Percentiles rank a stretch among this genome's conserved stretches.
phyloP scores from a whole-genome alignment of 1,140 invertebrate genomes.

The Pseudomyrmex flavicornis region DNA sequence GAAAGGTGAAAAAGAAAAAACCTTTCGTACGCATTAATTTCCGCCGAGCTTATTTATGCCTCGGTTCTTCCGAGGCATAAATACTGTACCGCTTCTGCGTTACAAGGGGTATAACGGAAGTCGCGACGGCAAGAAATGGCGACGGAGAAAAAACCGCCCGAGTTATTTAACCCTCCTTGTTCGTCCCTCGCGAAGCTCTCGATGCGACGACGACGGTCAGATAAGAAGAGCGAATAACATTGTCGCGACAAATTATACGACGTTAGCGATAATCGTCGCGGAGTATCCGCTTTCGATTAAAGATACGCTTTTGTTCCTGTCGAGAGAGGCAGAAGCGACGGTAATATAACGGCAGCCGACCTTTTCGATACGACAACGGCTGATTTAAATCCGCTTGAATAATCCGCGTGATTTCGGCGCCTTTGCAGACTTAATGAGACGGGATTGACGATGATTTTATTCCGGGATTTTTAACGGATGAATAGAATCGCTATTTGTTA shows the following conservation, averaged over 20 bases:
- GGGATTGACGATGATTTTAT: not conserved
- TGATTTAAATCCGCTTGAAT: conserved; percentile 31
- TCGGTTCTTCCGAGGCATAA: conserved; percentile 31
- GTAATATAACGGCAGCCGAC: not conserved
- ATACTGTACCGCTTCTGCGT: too few species aligned
- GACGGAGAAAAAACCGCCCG: conserved; percentile 2
- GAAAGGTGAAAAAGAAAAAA: conserved; percentile 35
- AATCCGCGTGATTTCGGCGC: not conserved
- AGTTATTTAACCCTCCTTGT: not conserved
- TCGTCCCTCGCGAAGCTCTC: not conserved
- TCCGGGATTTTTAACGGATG: not conserved
- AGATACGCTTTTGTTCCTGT: conserved; percentile 60
- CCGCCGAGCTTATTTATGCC: conserved; percentile 47
- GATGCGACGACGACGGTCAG: not conserved
- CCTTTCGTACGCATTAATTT: conserved; percentile 53
- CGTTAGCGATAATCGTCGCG: conserved; percentile 63
- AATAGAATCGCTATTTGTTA: not conserved
- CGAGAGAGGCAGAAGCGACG: not conserved
- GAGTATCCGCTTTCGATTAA: conserved; percentile 79
- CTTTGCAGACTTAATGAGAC: not conserved
- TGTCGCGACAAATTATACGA: conserved; percentile 69
- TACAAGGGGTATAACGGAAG: conserved; percentile 10
- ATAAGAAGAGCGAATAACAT: conserved; percentile 4
- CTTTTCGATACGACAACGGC: not conserved
- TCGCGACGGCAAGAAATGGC: conserved; percentile 29